phyloP scores from a whole-genome alignment of 2,113 vertebrate genomes.

The Phalacrocorax carbo region DNA sequence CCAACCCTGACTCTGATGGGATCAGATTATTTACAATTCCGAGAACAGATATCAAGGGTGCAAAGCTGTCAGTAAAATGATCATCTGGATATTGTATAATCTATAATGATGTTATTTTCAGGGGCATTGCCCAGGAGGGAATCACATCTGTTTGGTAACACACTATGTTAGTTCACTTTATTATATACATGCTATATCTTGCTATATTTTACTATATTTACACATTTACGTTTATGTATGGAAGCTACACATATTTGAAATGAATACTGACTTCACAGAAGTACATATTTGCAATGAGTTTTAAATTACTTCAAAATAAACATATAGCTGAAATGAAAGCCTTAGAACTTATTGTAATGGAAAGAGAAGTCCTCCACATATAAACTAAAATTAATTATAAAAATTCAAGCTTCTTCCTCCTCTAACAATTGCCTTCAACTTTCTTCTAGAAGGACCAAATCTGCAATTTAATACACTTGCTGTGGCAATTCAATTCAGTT shows the following conservation, averaged over 20 bases:
- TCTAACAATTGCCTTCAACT: not conserved
- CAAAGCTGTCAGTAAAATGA: not conserved
- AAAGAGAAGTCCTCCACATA: not conserved
- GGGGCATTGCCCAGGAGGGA: not conserved
- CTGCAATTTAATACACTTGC: not conserved
- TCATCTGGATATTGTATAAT: not conserved
- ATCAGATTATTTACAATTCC: not conserved
- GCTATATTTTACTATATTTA: not conserved
- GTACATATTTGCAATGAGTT: not conserved
- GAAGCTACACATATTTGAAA: not conserved
- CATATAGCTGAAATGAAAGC: not conserved
- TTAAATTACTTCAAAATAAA: not conserved
- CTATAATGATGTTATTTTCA: not conserved
- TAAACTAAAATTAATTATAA: not conserved
- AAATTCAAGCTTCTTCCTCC: not conserved
- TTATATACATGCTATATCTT: not conserved
- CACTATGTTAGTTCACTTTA: not conserved
- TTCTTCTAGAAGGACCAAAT: not conserved
- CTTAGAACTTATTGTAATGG: not conserved
- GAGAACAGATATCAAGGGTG: not conserved
- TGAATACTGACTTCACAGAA: not conserved
- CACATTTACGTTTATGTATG: not conserved
- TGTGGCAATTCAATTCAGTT: not conserved
- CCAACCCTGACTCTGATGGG: not conserved
- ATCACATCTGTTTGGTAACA: not conserved